Conservation (phyloP, 1,140 invertebrate genomes). For the Apolygus lucorum region DNA sequence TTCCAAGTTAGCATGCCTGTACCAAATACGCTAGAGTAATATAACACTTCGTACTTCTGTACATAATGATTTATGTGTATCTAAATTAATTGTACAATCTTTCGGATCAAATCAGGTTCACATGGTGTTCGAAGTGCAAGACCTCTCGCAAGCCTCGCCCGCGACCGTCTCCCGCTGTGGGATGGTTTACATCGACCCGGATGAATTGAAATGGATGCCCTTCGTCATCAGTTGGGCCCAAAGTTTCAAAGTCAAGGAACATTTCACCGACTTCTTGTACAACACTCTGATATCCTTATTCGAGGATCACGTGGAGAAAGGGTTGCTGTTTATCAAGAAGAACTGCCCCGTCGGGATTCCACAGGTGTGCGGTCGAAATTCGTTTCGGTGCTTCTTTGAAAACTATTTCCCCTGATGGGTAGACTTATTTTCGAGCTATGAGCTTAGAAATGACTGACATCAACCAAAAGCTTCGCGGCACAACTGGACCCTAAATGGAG, state of each 20-base stretch:
- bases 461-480: too few relatives aligned
- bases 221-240: conserved; percentile 71
- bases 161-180: conserved; percentile 67
- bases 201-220: conserved; percentile 69
- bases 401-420: neutral
- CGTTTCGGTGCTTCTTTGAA: neutral
- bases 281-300: conserved; percentile 53
- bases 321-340: conserved; percentile 54
- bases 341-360: conserved; percentile 53
- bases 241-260: conserved; percentile 46
- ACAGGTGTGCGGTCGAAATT: conserved; percentile 41
- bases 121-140: conserved; percentile 84
- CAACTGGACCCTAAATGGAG: too few relatives aligned
- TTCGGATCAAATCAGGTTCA: conserved; percentile 46
- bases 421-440: too few relatives aligned
- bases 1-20: too few relatives aligned
- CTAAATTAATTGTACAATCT: neutral
- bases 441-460: too few relatives aligned
- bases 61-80: neutral
- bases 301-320: conserved; percentile 50
- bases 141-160: conserved; percentile 75
- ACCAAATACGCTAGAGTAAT: too few relatives aligned
- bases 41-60: too few relatives aligned
- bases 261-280: conserved; percentile 45
- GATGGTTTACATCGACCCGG: conserved; percentile 86